Evolutionary conservation across 2,113 vertebrate species (phyloP).

Genomic region (Mobula hypostoma): DNA sequence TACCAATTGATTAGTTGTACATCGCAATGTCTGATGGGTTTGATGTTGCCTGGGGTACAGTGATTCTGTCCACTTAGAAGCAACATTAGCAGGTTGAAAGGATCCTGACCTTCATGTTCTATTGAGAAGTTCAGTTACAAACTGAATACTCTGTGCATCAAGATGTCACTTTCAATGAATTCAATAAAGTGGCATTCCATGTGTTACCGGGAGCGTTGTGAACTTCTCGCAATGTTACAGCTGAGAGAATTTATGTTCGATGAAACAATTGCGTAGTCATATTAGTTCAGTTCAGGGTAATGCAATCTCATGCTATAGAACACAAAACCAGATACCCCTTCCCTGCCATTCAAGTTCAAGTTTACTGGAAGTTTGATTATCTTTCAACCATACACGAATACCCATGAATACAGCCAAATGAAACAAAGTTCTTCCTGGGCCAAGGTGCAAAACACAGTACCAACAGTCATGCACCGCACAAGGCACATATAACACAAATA

Average conservation of each 20-base stretch:
- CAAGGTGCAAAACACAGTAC: no score
- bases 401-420: no score
- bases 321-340: not conserved
- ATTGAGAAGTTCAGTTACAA: constrained; percentile 34
- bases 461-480: no score
- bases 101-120: constrained; percentile 31
- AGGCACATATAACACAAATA: no score
- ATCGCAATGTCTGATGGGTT: constrained; percentile 10
- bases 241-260: not conserved
- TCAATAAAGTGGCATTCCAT: not conserved
- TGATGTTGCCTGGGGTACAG: constrained; percentile 29
- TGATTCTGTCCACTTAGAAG: not conserved
- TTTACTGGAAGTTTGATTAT: no score
- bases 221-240: not conserved
- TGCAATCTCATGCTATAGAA: not conserved
- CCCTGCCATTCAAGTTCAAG: not conserved
- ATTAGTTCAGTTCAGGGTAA: not conserved
- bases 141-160: constrained; percentile 9
- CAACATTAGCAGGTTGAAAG: constrained; percentile 1
- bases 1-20: constrained; percentile 23
- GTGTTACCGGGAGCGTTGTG: not conserved
- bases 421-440: no score
- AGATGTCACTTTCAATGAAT: constrained; percentile 24
- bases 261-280: not conserved
- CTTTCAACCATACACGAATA: no score